Percentiles rank a stretch among this genome's conserved stretches.
These are phyloP conservation scores for Alloscopus bannaensis DNA, from an alignment of 2,888 invertebrate genomes.

Conservation along the genomic window DNA sequence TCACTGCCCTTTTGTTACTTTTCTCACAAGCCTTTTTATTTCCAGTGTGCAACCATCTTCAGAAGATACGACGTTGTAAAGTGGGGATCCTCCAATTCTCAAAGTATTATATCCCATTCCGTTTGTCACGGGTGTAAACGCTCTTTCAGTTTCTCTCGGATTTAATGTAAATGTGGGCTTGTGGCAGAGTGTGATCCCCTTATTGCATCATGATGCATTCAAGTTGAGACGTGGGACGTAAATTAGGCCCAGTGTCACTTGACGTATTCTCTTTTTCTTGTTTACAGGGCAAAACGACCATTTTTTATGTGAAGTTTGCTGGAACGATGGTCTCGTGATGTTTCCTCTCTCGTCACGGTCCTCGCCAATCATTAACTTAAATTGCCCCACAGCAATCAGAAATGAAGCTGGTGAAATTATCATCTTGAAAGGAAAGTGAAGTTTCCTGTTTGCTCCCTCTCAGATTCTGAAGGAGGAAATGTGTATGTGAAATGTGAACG, in stretches of 20 bases:
- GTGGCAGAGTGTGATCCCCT: too few species aligned
- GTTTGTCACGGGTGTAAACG: too few species aligned
- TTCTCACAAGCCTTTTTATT: slow-evolving; percentile 27
- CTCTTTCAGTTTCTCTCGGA: too few species aligned
- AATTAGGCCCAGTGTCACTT: slow-evolving; percentile 36
- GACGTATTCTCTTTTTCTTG: slow-evolving; percentile 7
- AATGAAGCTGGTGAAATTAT: slow-evolving; percentile 15
- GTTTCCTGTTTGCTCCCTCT: slow-evolving; percentile 25
- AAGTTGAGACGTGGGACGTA: slow-evolving; percentile 16
- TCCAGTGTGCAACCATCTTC: too few species aligned
- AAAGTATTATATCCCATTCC: slow-evolving; percentile 21
- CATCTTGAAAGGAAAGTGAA: slow-evolving; percentile 27
- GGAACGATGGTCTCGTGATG: background rate
- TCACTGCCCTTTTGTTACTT: slow-evolving; percentile 62
- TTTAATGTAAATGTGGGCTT: too few species aligned
- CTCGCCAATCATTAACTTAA: slow-evolving; percentile 47
- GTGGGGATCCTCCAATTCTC: slow-evolving; percentile 18
- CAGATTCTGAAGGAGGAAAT: background rate
- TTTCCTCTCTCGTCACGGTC: slow-evolving; percentile 13
- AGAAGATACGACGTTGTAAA: too few species aligned
- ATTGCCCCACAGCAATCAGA: slow-evolving; percentile 35
- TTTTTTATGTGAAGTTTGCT: background rate
- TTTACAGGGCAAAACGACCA: slow-evolving; percentile 8
- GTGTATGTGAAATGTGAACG: background rate
- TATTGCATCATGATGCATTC: slow-evolving; percentile 32